Percentiles rank a stretch among this genome's conserved stretches.
Evolutionary conservation across 2,113 vertebrate genomes (phyloP).

Genomic region (Chrysochloris asiatica): DNA sequence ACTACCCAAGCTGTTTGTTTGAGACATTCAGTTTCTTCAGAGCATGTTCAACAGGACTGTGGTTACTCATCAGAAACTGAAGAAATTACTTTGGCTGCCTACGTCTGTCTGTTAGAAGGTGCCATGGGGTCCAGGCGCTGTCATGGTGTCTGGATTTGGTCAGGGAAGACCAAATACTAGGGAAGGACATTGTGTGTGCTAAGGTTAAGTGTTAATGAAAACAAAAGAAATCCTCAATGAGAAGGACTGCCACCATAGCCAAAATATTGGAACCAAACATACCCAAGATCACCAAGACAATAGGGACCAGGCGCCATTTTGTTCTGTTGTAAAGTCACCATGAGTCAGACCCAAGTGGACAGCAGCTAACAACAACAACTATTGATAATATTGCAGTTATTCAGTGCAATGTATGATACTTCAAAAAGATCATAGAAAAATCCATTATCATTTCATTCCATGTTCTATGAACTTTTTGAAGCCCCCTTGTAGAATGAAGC

Average conservation of each 20-base stretch:
- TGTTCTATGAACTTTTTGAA: no score
- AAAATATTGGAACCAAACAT: not conserved
- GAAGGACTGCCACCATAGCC: not conserved
- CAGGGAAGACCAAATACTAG: not conserved
- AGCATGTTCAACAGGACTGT: not conserved
- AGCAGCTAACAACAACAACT: not conserved
- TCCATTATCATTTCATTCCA: no score
- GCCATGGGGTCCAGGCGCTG: constrained; percentile 66
- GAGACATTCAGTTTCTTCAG: not conserved
- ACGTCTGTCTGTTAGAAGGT: constrained; percentile 64
- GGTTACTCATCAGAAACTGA: constrained; percentile 38
- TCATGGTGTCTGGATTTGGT: constrained; percentile 65
- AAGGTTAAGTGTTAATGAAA: not conserved
- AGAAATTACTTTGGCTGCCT: constrained; percentile 66
- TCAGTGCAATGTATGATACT: not conserved
- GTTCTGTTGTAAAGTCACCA: no score
- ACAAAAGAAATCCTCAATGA: not conserved
- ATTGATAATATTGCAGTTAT: not conserved
- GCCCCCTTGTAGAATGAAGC: no score
- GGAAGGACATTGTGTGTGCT: not conserved
- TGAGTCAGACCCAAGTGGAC: not conserved
- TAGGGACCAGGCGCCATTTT: no score
- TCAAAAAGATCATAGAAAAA: no score
- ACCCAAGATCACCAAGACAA: not conserved
- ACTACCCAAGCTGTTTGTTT: constrained; percentile 54